phyloP scores from a whole-genome alignment of 2,797 vertebrate genomes.

The Eospalax fontanierii region DNA sequence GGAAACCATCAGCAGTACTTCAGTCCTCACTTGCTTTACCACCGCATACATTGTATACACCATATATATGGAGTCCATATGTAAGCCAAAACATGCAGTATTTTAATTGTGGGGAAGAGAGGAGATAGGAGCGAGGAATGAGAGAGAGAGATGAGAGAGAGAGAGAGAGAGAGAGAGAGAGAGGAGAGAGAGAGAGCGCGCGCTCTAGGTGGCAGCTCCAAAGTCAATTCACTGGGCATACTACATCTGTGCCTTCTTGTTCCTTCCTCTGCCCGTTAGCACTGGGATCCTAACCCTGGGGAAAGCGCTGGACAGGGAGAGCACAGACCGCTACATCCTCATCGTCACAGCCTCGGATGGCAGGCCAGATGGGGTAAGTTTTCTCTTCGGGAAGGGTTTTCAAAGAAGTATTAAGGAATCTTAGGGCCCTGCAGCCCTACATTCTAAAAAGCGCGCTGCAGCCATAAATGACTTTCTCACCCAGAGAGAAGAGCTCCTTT shows the following conservation, averaged over 20 bases:
- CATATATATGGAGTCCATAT: no score
- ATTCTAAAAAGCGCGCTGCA: background rate
- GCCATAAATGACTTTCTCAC: background rate
- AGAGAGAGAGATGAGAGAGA: no score
- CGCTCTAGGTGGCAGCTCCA: no score
- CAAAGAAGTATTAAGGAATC: background rate
- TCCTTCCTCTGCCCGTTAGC: constrained; percentile 88
- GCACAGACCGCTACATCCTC: constrained; percentile 96
- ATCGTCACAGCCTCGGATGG: constrained; percentile 97
- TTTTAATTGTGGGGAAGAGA: background rate
- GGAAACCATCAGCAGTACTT: background rate
- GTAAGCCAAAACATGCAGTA: background rate
- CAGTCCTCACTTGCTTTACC: no score
- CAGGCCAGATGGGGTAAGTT: constrained; percentile 96
- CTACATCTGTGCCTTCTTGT: constrained; percentile 4
- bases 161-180: background rate
- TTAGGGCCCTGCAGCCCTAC: background rate
- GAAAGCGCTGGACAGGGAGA: constrained; percentile 96
- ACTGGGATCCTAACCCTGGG: constrained; percentile 95
- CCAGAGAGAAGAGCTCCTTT: background rate
- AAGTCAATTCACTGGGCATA: background rate
- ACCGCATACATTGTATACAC: no score
- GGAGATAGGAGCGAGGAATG: background rate
- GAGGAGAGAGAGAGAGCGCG: background rate
- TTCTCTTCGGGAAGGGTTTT: background rate